Percentiles rank a stretch among this genome's conserved stretches.
phyloP scores from a whole-genome alignment of 2,113 vertebrate species.

The Bos javanicus region DNA sequence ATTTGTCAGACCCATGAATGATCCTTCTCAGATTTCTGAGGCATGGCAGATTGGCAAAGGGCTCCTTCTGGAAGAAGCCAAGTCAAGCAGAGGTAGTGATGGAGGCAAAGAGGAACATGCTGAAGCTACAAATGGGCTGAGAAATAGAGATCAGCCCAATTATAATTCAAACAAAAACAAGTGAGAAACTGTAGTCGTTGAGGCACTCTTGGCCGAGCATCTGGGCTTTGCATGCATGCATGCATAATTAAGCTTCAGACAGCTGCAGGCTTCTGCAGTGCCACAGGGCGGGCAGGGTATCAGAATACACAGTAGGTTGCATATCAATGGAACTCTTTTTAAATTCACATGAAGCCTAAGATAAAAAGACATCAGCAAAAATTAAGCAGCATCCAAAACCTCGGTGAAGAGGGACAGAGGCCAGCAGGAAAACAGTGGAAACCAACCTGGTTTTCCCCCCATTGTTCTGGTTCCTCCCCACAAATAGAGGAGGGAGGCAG shows the following conservation, averaged over 20 bases:
- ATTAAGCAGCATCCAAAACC: constrained; percentile 43
- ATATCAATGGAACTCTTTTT: constrained; percentile 65
- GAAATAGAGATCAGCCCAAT: constrained; percentile 81
- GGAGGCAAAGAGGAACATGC: constrained; percentile 60
- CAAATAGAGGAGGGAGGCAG: background rate
- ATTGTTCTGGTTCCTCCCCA: constrained; percentile 31
- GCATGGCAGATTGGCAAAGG: constrained; percentile 65
- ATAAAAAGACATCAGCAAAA: constrained; percentile 68
- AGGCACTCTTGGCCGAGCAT: constrained; percentile 78
- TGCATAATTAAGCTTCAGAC: constrained; percentile 84
- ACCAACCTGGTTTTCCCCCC: background rate
- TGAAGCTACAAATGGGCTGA: constrained; percentile 58
- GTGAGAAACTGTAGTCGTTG: constrained; percentile 70
- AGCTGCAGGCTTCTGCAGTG: constrained; percentile 80
- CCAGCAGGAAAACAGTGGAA: constrained; percentile 58
- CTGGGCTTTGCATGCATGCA: constrained; percentile 82
- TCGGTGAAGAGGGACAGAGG: constrained; percentile 34
- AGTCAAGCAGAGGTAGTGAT: constrained; percentile 63
- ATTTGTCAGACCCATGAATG: constrained; percentile 78
- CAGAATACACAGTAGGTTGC: constrained; percentile 73
- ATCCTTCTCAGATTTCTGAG: constrained; percentile 72
- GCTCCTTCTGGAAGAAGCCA: constrained; percentile 59
- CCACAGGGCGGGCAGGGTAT: constrained; percentile 66
- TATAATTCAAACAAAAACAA: constrained; percentile 82
- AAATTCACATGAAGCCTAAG: constrained; percentile 65